Evolutionary conservation across 2,797 vertebrate species (phyloP), one percentile per base, ranked within the genome.

Genomic region (Champsocephalus gunnari): DNA sequence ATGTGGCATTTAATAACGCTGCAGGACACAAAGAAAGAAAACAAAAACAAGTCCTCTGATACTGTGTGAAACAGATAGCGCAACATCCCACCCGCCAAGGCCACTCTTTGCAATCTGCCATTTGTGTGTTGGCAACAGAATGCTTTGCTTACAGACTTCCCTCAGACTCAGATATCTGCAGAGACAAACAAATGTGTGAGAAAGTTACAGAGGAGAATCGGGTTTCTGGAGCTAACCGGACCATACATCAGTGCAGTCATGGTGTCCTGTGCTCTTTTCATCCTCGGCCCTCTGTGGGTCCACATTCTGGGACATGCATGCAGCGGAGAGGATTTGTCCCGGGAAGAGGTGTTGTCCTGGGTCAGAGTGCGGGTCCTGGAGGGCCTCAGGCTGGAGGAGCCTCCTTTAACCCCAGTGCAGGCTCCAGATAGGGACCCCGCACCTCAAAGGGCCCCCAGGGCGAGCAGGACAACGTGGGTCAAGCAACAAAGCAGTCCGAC

Each of bases 361-460:
- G 70, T 95, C 72, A 91, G 84, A 44, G 77, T 71, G 21, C 81
- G 70, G 16, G 63, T 95, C 47, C 86, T 95, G 74, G 93, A 93
- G 1, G 63, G 80, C 41, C 79, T 95, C 41, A 89, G 88, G 8
- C 71, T 96, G 51, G 80, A 92, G 8, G 82, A 85, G 60, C 83
- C 92, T 5, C 94, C 94, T 19, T 21, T 3, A 1, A 12, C 28
- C 7, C 2, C 17, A 0, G 7, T 3, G 5, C 79, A 4, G 24
- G 57, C 28, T 24, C 68, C 59, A 0, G 65, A 71, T 0, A 45
- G 43, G 28, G 73, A 59, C n/a, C 80, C 17, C 0, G 21, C 68
- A 28, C 28, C 48, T 3, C 12, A 2, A 14, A 78, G 87, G 48
- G 44, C 24, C n/a, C 63, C 50, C 5, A 66, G 85, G 63, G 68